Evolutionary conservation across 2,888 invertebrate genomes (phyloP), one percentile per base, ranked within the genome.

Genomic region (Ennomos quercinarius): DNA sequence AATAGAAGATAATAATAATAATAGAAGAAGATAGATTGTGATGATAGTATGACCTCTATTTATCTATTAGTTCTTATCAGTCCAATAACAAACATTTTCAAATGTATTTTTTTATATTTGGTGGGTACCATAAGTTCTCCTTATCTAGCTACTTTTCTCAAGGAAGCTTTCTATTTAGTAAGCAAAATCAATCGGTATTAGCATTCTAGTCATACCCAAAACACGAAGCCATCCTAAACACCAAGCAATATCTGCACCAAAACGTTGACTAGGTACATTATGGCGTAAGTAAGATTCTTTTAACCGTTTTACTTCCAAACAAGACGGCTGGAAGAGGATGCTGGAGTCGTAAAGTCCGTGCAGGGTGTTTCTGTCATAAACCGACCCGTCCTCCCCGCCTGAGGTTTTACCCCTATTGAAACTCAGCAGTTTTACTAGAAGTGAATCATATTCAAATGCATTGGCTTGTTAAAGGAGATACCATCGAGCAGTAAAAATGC

Each of bases 301-400:
- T 72, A 78, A 76, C 69, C 76, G 73, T 73, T 81, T 83, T 81
- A 82, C 77, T 86, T 82, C 77, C 76, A 71, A 84, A 83, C 84
- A 80, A 84, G 84, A 81, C 77, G 78, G 76, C 71, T 69, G 76
- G 76, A 77, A 78, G 77, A 80, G 81, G 83, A 83, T 83, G 83
- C 72, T 73, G 74, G 68, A 78, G 63, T 89, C 89, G 85, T 90
- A 91, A 91, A 91, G 73, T 73, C 73, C 71, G 78, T 81, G 71
- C 86, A 78, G 84, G 84, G 83, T 87, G 86, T 78, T 74, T 64
- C 72, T 70, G 80, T 74, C 83, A 83, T 91, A 91, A 91, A 77
- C 74, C 76, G 75, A 78, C 40, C 13, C 46, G 35, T 44, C 41
- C 76, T 44, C 41, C 76, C 75, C 67, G 55, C 77, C 73, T 66